These are phyloP conservation scores for Apoderus coryli DNA, from an alignment of 2,888 invertebrate genomes.

Conservation along the genomic window DNA sequence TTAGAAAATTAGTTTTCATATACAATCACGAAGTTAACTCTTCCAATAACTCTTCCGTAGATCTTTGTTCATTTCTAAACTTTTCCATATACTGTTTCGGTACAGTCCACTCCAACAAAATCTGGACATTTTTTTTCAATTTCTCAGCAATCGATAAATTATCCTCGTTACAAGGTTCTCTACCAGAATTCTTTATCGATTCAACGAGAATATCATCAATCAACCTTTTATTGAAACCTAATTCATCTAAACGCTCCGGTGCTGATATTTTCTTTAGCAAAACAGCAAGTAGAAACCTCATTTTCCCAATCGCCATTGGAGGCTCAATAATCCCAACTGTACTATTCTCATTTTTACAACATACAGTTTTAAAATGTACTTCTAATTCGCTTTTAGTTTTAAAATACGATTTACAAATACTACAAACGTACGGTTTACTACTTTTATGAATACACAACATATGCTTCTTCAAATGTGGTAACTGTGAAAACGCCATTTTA, in stretches of 20 bases:
- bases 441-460: constrained; percentile 75
- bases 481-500: constrained; percentile 60
- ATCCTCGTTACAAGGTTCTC: constrained; percentile 45
- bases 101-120: constrained; percentile 67
- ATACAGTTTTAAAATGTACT: constrained; percentile 36
- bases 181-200: constrained; percentile 60
- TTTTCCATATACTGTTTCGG: constrained; percentile 64
- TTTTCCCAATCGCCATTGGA: constrained; percentile 53
- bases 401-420: constrained; percentile 56
- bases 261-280: constrained; percentile 70
- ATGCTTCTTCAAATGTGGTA: constrained; percentile 78
- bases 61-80: constrained; percentile 57
- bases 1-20: too few relatives aligned
- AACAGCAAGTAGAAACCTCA: constrained; percentile 67
- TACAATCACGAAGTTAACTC: constrained; percentile 46
- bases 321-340: constrained; percentile 23
- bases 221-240: constrained; percentile 58
- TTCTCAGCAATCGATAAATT: constrained; percentile 44
- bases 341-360: constrained; percentile 25
- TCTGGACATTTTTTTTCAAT: constrained; percentile 59
- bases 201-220: constrained; percentile 72
- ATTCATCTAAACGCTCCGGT: constrained; percentile 58
- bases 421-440: constrained; percentile 63
- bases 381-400: constrained; percentile 62
- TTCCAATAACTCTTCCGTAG: constrained; percentile 66